A percentile compares a stretch with the other conserved stretches of the same genome.
Evolutionary conservation across 2,888 invertebrate genomes (phyloP).

Genomic region (Iselma pallidipennis): DNA sequence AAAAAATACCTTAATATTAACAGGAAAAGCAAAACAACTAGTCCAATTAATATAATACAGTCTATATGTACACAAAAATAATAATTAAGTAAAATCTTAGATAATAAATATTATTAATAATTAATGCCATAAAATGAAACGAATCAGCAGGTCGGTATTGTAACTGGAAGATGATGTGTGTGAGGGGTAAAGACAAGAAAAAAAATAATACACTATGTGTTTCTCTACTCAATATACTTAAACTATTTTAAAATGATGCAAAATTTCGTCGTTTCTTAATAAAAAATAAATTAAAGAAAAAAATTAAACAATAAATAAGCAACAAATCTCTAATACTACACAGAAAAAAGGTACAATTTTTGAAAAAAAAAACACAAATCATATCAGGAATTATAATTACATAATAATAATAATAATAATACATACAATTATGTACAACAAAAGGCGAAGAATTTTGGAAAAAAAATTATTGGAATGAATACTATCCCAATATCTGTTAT

Average conservation of each 20-base stretch:
- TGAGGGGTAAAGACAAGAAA: too few species aligned
- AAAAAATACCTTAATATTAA: constrained; percentile 43
- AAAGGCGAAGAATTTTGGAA: neutral
- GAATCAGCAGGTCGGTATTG: neutral
- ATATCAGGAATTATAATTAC: constrained; percentile 8
- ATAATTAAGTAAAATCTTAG: constrained; percentile 17
- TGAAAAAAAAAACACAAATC: constrained; percentile 16
- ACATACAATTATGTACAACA: constrained; percentile 11
- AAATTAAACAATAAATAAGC: constrained; percentile 35
- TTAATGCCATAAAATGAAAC: constrained; percentile 4
- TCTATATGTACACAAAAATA: constrained; percentile 30
- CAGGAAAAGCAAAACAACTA: constrained; percentile 39
- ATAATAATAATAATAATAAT: constrained; percentile 4
- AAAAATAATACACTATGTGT: neutral
- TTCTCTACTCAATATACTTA: neutral
- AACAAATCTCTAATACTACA: constrained; percentile 30
- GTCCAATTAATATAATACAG: constrained; percentile 28
- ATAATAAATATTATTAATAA: constrained; percentile 4
- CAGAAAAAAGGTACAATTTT: constrained; percentile 21
- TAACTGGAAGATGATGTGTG: neutral
- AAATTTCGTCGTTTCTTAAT: constrained; percentile 9
- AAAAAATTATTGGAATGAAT: constrained; percentile 16
- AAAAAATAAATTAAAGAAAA: constrained; percentile 33
- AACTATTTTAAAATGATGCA: neutral
- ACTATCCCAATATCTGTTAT: neutral